These are phyloP conservation scores for Himalopsyche tibetana DNA, from an alignment of 2,888 invertebrate genomes.

Conservation along the genomic window DNA sequence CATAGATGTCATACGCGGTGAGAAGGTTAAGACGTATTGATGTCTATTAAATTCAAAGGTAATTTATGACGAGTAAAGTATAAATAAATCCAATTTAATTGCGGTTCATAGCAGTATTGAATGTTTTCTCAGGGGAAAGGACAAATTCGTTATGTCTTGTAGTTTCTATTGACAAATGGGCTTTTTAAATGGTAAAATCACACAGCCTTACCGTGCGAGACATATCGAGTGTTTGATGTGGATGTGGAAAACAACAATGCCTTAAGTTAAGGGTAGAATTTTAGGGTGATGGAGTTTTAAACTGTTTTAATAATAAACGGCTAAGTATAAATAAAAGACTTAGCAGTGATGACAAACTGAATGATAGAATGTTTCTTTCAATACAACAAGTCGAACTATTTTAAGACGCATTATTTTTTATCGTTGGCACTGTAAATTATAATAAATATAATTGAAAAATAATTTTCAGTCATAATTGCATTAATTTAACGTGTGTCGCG, in stretches of 20 bases:
- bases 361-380: too few relatives aligned
- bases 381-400: too few relatives aligned
- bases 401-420: too few relatives aligned
- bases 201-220: background rate
- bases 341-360: background rate
- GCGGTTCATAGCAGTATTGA: background rate
- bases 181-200: conserved; percentile 10
- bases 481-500: too few relatives aligned
- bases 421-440: too few relatives aligned
- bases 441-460: too few relatives aligned
- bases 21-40: too few relatives aligned
- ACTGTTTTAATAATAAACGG: background rate
- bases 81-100: background rate
- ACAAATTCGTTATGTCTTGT: background rate
- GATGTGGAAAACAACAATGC: background rate
- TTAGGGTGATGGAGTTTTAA: background rate
- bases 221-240: background rate
- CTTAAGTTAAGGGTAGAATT: background rate
- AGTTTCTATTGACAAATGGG: background rate
- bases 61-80: background rate
- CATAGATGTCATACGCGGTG: too few relatives aligned
- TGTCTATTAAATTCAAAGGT: too few relatives aligned
- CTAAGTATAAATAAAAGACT: background rate
- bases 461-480: too few relatives aligned
- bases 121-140: background rate